phyloP scores from a whole-genome alignment of 2,113 vertebrate species.

The Channa maculata region DNA sequence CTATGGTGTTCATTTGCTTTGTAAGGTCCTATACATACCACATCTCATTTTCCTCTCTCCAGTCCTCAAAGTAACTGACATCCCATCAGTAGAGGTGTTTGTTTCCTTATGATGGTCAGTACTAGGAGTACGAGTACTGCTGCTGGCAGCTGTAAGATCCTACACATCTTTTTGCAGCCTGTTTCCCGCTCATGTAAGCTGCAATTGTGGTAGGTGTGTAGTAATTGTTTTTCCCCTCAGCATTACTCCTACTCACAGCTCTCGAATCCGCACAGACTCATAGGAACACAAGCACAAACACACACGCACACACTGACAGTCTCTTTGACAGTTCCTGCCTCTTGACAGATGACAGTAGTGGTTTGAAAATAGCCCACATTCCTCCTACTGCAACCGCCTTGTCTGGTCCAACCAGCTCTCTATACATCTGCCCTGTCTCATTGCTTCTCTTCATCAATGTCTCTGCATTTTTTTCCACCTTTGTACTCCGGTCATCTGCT shows the following conservation, averaged over 20 bases:
- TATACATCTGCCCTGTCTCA: slow-evolving; percentile 4
- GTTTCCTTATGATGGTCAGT: slow-evolving; percentile 27
- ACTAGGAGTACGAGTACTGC: neutral
- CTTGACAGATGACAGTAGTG: slow-evolving; percentile 68
- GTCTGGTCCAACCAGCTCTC: slow-evolving; percentile 68
- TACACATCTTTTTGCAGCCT: slow-evolving; percentile 38
- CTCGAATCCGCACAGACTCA: slow-evolving; percentile 36
- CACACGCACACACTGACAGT: slow-evolving; percentile 30
- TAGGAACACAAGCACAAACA: neutral
- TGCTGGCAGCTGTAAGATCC: neutral
- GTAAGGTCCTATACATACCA: slow-evolving; percentile 35
- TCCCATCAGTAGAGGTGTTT: slow-evolving; percentile 23
- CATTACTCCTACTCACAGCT: slow-evolving; percentile 62
- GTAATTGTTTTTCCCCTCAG: slow-evolving; percentile 54
- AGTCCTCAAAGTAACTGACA: slow-evolving; percentile 37
- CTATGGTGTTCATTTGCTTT: neutral
- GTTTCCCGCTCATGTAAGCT: slow-evolving; percentile 26
- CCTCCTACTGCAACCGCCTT: slow-evolving; percentile 48
- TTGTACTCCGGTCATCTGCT: neutral
- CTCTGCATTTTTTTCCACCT: neutral
- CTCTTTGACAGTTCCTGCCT: slow-evolving; percentile 57
- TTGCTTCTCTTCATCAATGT: slow-evolving; percentile 8
- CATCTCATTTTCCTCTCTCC: neutral
- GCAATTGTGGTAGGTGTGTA: slow-evolving; percentile 51
- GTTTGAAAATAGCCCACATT: slow-evolving; percentile 73